Evolutionary conservation across 2,113 vertebrate genomes (phyloP).

Genomic region (Etheostoma spectabile): DNA sequence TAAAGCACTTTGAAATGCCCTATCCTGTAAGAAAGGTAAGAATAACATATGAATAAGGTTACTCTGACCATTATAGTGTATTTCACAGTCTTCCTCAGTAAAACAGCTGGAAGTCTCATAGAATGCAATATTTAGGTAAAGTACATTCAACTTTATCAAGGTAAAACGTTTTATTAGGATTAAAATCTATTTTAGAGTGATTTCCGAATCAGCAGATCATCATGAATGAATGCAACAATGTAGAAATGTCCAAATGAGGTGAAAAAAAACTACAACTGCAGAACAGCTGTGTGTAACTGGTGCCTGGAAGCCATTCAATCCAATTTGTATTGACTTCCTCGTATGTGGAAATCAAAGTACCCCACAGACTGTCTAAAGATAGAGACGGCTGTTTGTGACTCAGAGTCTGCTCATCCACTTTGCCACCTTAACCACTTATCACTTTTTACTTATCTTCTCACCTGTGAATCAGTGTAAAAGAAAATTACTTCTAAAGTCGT

Average conservation of each 20-base stretch:
- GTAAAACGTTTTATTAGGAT: not conserved
- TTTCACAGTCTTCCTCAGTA: not conserved
- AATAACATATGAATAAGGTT: not conserved
- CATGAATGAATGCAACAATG: not conserved
- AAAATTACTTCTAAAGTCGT: not conserved
- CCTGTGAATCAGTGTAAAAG: conserved; percentile 18
- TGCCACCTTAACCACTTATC: conserved; percentile 43
- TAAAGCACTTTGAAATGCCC: not conserved
- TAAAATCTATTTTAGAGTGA: not conserved
- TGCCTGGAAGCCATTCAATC: conserved; percentile 23
- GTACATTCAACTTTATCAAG: not conserved
- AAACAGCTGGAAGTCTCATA: not conserved
- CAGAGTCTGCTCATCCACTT: conserved; percentile 59
- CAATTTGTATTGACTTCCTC: conserved; percentile 61
- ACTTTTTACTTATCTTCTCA: conserved; percentile 47
- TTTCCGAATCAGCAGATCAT: not conserved
- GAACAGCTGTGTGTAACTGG: conserved; percentile 3
- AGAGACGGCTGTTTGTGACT: conserved; percentile 62
- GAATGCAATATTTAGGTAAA: not conserved
- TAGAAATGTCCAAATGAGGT: conserved; percentile 1
- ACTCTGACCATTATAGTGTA: not conserved
- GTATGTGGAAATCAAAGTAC: conserved; percentile 58
- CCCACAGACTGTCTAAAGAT: conserved; percentile 61
- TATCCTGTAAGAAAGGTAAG: not conserved
- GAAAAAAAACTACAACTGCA: not conserved